Percentiles rank a stretch among this genome's conserved stretches.
Conservation (phyloP, 2,888 invertebrate species). For the Sesia bembeciformis region DNA sequence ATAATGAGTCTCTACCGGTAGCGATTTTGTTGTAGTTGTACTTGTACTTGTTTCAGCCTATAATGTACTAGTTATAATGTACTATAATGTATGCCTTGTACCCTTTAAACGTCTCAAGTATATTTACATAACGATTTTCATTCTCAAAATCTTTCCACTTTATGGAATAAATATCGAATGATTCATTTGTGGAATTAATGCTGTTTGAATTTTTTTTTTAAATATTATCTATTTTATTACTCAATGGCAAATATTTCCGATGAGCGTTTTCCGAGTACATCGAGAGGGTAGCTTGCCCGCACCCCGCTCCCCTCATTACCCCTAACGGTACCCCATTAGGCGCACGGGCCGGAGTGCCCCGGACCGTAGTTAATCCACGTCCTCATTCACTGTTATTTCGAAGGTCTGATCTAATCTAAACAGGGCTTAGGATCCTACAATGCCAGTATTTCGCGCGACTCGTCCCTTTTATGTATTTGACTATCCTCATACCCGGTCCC, state of each 20-base stretch:
- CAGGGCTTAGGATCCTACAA: constrained; percentile 71
- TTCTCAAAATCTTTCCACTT: background rate
- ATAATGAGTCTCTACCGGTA: background rate
- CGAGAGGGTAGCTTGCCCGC: constrained; percentile 28
- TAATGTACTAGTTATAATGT: too few species aligned
- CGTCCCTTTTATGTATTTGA: constrained; percentile 71
- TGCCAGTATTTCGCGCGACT: constrained; percentile 67
- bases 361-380: constrained; percentile 75
- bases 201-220: too few species aligned
- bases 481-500: constrained; percentile 51
- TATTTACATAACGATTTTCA: background rate
- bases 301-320: constrained; percentile 64
- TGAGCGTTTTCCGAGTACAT: constrained; percentile 27
- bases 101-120: background rate
- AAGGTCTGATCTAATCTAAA: constrained; percentile 75
- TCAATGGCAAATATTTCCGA: constrained; percentile 30
- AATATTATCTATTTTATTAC: constrained; percentile 13
- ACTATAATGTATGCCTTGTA: too few species aligned
- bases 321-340: constrained; percentile 70
- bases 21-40: background rate
- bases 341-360: constrained; percentile 68
- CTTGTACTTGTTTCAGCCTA: too few species aligned
- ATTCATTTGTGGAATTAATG: background rate
- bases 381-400: constrained; percentile 75
- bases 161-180: background rate